Evolutionary conservation across 2,113 vertebrate genomes (phyloP).

Genomic region (Pangasianodon hypophthalmus): DNA sequence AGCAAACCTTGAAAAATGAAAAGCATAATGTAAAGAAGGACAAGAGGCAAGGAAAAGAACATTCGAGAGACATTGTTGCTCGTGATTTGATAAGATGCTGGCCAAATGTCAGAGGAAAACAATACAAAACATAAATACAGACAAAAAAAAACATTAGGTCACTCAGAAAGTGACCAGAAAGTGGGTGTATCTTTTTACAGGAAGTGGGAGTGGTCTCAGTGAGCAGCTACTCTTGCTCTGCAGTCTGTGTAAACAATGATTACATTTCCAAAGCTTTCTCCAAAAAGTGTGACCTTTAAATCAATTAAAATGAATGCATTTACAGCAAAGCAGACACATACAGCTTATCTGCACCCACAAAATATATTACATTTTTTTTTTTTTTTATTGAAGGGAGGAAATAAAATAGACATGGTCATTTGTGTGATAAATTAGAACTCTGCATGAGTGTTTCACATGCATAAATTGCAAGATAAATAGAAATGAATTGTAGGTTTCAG

Average conservation of each 20-base stretch:
- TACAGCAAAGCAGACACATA: conserved; percentile 41
- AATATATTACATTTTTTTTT: conserved; percentile 52
- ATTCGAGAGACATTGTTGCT: background rate
- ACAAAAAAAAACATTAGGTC: conserved; percentile 59
- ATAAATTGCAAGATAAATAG: background rate
- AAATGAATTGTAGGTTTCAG: background rate
- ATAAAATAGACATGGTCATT: background rate
- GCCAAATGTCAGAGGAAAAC: conserved; percentile 24
- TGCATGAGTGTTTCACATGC: background rate
- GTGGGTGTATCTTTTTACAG: conserved; percentile 55
- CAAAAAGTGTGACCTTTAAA: conserved; percentile 49
- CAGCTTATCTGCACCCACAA: conserved; percentile 50
- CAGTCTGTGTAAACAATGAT: conserved; percentile 69
- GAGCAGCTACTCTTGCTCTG: conserved; percentile 54
- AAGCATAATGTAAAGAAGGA: background rate
- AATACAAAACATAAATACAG: conserved; percentile 49
- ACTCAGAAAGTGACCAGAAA: conserved; percentile 53
- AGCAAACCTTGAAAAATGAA: conserved; percentile 30
- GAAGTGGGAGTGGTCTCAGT: conserved; percentile 61
- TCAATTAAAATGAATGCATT: conserved; percentile 41
- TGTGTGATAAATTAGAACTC: background rate
- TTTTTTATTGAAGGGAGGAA: background rate
- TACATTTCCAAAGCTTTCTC: conserved; percentile 58
- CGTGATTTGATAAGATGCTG: conserved; percentile 10
- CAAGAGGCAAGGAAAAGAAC: background rate